Percentiles rank a stretch among this genome's conserved stretches.
Conservation (phyloP, 2,797 vertebrate species). For the Ataeniobius toweri region DNA sequence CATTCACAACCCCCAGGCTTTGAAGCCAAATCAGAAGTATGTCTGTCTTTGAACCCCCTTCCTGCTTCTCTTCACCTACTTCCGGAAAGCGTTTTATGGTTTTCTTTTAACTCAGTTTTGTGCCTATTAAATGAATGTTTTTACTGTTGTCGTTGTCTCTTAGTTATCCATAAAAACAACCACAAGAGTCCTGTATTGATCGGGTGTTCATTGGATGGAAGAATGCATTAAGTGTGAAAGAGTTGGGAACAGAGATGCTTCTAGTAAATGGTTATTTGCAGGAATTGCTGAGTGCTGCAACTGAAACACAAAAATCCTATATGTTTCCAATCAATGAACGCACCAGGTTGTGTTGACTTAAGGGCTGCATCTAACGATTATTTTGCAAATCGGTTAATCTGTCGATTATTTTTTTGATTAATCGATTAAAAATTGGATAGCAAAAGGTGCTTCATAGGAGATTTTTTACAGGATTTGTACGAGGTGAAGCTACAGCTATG, state of each 20-base stretch:
- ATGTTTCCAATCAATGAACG: too few relatives aligned
- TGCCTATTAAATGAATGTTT: constrained; percentile 44
- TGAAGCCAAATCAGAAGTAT: constrained; percentile 71
- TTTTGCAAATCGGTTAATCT: too few relatives aligned
- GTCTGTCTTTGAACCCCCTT: constrained; percentile 41
- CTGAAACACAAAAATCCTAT: too few relatives aligned
- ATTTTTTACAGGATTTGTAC: too few relatives aligned
- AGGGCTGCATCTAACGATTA: too few relatives aligned
- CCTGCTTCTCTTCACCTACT: constrained; percentile 4
- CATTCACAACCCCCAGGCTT: constrained; percentile 44
- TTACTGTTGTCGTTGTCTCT: constrained; percentile 49
- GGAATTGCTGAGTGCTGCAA: background rate
- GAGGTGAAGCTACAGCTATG: too few relatives aligned
- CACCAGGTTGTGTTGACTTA: too few relatives aligned
- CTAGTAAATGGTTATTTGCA: background rate
- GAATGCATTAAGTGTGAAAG: constrained; percentile 20
- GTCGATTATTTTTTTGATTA: too few relatives aligned
- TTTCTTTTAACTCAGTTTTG: constrained; percentile 42
- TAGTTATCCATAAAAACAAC: constrained; percentile 23
- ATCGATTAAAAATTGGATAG: too few relatives aligned
- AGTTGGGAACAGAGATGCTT: background rate
- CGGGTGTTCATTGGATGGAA: constrained; percentile 37
- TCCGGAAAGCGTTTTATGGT: constrained; percentile 20
- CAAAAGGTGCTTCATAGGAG: too few relatives aligned
- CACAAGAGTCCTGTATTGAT: constrained; percentile 53